Conservation (phyloP, 1,140 invertebrate species). For the Drosophila eugracilis region DNA sequence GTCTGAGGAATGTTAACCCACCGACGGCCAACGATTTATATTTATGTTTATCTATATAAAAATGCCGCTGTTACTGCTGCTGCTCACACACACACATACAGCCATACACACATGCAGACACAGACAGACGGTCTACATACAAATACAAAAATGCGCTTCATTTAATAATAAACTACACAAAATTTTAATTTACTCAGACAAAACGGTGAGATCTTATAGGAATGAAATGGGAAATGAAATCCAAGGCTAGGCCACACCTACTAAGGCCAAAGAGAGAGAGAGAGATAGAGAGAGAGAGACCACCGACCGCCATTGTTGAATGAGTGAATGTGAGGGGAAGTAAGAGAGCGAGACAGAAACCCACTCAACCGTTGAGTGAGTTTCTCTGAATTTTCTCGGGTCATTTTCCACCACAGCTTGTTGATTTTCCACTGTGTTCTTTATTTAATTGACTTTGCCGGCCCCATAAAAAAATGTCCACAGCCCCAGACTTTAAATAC, state of each 20-base stretch:
- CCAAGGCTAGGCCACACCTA: conserved; percentile 52
- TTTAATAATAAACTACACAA: conserved; percentile 85
- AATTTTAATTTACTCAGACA: conserved; percentile 82
- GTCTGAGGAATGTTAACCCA: conserved; percentile 26
- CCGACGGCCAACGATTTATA: conserved; percentile 52
- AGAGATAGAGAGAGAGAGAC: conserved; percentile 3
- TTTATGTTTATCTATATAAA: conserved; percentile 51
- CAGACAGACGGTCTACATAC: conserved; percentile 47
- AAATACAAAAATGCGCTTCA: conserved; percentile 83
- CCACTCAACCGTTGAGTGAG: conserved; percentile 34
- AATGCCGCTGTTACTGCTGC: conserved; percentile 37
- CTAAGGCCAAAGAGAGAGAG: conserved; percentile 17
- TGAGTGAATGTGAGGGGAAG: conserved; percentile 18
- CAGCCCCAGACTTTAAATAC: conserved; percentile 30
- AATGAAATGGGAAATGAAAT: conserved; percentile 55
- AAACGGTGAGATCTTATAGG: conserved; percentile 25
- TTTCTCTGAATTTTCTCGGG: not conserved
- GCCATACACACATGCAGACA: conserved; percentile 13
- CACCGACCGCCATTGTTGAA: conserved; percentile 45
- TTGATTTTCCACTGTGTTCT: conserved; percentile 49
- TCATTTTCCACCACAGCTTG: conserved; percentile 52
- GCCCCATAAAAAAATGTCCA: conserved; percentile 31
- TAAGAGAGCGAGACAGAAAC: conserved; percentile 19
- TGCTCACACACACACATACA: not conserved
- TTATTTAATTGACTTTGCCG: conserved; percentile 51